phyloP scores from a whole-genome alignment of 2,797 vertebrate genomes.

The Gallirallus australis region DNA sequence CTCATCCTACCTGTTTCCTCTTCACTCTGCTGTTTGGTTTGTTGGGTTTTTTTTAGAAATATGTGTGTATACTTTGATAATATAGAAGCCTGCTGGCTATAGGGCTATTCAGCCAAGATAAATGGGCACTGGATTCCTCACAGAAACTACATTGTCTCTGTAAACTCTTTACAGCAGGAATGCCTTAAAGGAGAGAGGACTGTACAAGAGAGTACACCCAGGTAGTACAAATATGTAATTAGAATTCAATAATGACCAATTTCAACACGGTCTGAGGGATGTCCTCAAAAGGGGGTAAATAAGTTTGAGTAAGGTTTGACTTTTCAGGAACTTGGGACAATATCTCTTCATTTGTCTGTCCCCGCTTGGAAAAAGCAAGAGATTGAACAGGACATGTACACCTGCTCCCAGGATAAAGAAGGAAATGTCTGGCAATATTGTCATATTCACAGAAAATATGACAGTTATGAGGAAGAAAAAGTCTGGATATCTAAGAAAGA shows the following conservation, averaged over 20 bases:
- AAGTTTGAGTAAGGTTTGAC: background rate
- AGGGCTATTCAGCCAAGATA: background rate
- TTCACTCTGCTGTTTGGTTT: background rate
- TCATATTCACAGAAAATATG: background rate
- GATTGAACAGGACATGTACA: background rate
- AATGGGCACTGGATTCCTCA: background rate
- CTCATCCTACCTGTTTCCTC: background rate
- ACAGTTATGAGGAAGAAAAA: background rate
- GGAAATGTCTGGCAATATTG: background rate
- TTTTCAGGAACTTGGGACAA: background rate
- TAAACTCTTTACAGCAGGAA: background rate
- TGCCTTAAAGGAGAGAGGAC: background rate
- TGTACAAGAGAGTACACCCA: background rate
- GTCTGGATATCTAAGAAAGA: background rate
- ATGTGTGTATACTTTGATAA: background rate
- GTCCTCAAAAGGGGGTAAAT: background rate
- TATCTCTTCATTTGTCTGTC: background rate
- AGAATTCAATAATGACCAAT: background rate
- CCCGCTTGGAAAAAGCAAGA: background rate
- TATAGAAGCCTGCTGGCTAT: background rate
- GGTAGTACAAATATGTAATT: background rate
- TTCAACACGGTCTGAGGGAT: background rate
- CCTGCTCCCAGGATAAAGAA: background rate
- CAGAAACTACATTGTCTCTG: background rate
- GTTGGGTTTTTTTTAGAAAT: background rate